Base-by-base conservation (phyloP, 2,113 vertebrate species). In the Megalops atlanticus region DNA sequence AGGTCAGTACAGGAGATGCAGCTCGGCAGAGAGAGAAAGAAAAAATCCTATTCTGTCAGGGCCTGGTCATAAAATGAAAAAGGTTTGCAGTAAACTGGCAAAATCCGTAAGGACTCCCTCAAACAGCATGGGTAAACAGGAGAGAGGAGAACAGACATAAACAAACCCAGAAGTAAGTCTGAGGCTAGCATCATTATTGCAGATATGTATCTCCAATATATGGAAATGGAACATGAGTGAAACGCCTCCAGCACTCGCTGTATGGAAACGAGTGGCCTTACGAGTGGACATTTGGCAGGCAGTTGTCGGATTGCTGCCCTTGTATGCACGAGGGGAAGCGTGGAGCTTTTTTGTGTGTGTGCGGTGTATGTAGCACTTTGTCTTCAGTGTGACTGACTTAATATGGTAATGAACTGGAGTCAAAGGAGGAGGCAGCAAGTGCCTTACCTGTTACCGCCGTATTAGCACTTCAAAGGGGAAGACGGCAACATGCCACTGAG, bases 51-150 rank as follows among this genome's bases (percentile, higher is more conserved):
- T 72, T 89, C 90, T 91, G 89, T 90, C 81, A 82, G 45, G 64
- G 43, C 81, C 68, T 72, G 45, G 75, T 77, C 87, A 92, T 91
- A 91, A 94, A 93, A 94, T 93, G 86, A 75, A 92, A 79, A 93
- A 94, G 91, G 87, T 93, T 91, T 86, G 88, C 89, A 93, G 93
- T 94, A 95, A 96, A 94, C 94, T 93, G 87, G 86, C 89, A 89
- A 88, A 92, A 94, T 94, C 95, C 93, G 88, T 74, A 79, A 94
- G 94, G 93, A 95, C 92, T 93, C 91, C 90, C 94, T 96, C 93
- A 96, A 96, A 96, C 93, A 91, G 95, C 94, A 95, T 95, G 91
- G 92, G 90, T 96, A 96, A 97, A 95, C 95, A 97, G 90, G 85
- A 86, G 90, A 96, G 94, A 95, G 93, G 90, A 94, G 94, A 93